Percentiles rank a stretch among this genome's conserved stretches.
These are phyloP conservation scores for Caenorhabditis imperialis DNA, from an alignment of 2,888 invertebrate species.

Conservation along the genomic window DNA sequence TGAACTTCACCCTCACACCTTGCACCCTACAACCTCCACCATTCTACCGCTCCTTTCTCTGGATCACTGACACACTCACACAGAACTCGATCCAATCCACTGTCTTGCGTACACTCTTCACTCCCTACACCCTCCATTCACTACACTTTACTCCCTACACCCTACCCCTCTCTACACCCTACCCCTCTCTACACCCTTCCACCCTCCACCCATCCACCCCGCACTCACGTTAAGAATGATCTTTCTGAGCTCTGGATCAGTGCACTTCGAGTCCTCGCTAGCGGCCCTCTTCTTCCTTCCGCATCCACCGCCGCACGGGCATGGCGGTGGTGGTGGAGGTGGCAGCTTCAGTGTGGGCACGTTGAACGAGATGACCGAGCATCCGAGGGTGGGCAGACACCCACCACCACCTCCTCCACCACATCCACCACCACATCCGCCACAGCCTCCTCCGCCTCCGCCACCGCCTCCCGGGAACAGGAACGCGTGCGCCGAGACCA, in stretches of 20 bases:
- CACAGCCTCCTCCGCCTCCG: conserved; percentile 54
- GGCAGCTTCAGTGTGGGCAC: conserved; percentile 54
- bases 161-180: too few species aligned
- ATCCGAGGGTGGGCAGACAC: conserved; percentile 48
- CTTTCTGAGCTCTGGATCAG: conserved; percentile 61
- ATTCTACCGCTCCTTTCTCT: too few species aligned
- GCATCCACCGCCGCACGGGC: conserved; percentile 50
- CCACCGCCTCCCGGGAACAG: conserved; percentile 60
- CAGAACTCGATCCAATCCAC: too few species aligned
- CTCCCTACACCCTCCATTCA: too few species aligned
- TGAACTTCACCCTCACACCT: too few species aligned
- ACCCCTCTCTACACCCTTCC: too few species aligned
- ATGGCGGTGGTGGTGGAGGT: conserved; percentile 61
- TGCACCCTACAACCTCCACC: too few species aligned
- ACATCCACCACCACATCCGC: conserved; percentile 53
- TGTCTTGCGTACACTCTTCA: too few species aligned
- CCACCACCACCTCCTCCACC: conserved; percentile 58
- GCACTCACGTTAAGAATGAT: conserved; percentile 59
- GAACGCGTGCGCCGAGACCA: conserved; percentile 50
- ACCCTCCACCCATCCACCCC: background rate
- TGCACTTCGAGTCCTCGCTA: conserved; percentile 59
- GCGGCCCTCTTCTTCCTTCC: conserved; percentile 63
- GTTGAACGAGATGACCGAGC: conserved; percentile 51
- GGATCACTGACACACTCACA: too few species aligned
- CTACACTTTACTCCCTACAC: too few species aligned